Base-by-base conservation (phyloP, 1,140 invertebrate species). In the Colletes latitarsis region DNA sequence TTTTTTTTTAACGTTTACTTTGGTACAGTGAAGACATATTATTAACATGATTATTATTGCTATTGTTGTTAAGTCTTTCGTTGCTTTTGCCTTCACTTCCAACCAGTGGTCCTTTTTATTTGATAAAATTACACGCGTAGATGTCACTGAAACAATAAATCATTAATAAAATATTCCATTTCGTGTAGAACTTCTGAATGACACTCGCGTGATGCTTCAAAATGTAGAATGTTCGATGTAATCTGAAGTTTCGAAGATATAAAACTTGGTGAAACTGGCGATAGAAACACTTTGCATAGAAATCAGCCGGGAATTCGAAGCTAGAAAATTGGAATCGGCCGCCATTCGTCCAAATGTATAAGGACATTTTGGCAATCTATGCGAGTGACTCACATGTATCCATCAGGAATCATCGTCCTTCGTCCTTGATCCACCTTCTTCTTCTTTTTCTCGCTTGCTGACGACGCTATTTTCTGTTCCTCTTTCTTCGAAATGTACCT, bases 311-410 rank as follows among this genome's bases (percentile, higher is more conserved):
- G 68, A 79, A 52, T 53, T 64, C 15, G 17, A 55, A 83, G 70
- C 6, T 15, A 41, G 39, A 8, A 67, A 76, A 57, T 43, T 66
- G 52, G 15, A 46, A 53, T 57, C 17, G n/a, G 55, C 30, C 19
- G 21, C 8, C 46, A 9, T 74, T 21, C 49, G 4, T 12, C 5
- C 14, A 46, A 57, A 39, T 39, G 30, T 19, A 55, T 73, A 74
- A 82, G 12, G 52, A 78, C 46, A 62, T 41, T 17, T 10, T 55
- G 6, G 69, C 58, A 84, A 85, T 84, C 49, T 82, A 70, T 75
- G 43, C 63, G 41, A 78, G 58, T 78, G 74, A 67, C 49, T 82
- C 58, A 74, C 60, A 30, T 68, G 30, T 43, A 6, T 74, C 53
- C 19, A n/a, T 77, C n/a, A 43, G 52, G 41, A 82, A n/a, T 84